These are phyloP conservation scores for Amblyteles armatorius DNA, from an alignment of 2,888 invertebrate species.

Conservation along the genomic window DNA sequence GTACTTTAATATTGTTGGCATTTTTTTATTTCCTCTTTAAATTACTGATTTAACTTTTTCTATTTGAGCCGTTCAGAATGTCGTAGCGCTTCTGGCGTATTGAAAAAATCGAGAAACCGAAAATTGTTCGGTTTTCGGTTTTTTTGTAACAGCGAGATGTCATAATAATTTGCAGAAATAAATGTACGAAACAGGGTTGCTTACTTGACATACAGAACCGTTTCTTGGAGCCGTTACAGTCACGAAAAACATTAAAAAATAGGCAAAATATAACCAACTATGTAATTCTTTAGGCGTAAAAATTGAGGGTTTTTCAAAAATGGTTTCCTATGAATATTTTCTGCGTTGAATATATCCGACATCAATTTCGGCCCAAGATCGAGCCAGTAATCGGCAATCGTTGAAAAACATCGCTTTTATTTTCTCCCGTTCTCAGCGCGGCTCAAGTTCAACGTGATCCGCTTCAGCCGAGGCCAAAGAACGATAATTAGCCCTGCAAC, in stretches of 20 bases:
- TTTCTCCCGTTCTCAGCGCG: background rate
- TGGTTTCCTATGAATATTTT: background rate
- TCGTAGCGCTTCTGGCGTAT: background rate
- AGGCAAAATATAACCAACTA: too few species aligned
- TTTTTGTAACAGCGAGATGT: background rate
- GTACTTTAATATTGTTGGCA: background rate
- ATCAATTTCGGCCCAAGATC: background rate
- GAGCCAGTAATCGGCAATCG: background rate
- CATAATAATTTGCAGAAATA: too few species aligned
- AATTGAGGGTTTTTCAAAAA: too few species aligned
- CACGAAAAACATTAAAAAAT: too few species aligned
- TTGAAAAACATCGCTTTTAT: background rate
- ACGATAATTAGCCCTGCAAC: background rate
- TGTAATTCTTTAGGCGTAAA: too few species aligned
- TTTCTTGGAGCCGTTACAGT: too few species aligned
- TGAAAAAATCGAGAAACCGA: background rate
- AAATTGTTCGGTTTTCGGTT: background rate
- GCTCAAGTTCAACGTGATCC: background rate
- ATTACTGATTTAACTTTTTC: background rate
- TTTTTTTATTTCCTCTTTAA: background rate
- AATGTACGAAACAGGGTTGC: too few species aligned
- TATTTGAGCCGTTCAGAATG: background rate
- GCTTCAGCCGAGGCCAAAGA: background rate
- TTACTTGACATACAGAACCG: too few species aligned
- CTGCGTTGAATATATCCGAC: background rate